Percentiles rank a stretch among this genome's conserved stretches.
phyloP scores from a whole-genome alignment of 2,113 vertebrate species.

The Brevimyrus niger region DNA sequence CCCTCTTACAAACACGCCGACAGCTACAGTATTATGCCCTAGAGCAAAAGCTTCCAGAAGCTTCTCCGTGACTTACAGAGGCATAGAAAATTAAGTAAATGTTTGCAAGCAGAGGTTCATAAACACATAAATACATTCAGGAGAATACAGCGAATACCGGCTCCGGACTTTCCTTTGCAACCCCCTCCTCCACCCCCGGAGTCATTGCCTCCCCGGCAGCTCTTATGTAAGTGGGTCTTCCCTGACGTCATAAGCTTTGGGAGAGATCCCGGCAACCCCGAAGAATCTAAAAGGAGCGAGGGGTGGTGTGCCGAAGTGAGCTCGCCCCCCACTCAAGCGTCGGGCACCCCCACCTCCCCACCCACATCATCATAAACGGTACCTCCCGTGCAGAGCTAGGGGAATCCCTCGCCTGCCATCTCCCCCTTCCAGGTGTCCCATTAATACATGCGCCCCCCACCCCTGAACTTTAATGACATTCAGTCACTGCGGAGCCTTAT shows the following conservation, averaged over 20 bases:
- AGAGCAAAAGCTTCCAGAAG: neutral
- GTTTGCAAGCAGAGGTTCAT: neutral
- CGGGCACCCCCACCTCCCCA: neutral
- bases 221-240: conserved; percentile 32
- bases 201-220: neutral
- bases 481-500: conserved; percentile 39
- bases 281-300: conserved; percentile 29
- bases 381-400: conserved; percentile 13
- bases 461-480: conserved; percentile 34
- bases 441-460: conserved; percentile 10
- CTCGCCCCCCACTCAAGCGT: neutral
- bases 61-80: neutral
- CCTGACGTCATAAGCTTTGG: conserved; percentile 26
- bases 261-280: conserved; percentile 12
- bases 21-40: neutral
- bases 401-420: conserved; percentile 2
- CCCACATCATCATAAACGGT: neutral
- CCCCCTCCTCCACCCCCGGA: neutral
- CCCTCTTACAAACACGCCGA: neutral
- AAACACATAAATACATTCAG: neutral
- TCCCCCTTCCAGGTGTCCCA: neutral
- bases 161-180: neutral
- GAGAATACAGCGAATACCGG: neutral
- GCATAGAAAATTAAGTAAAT: neutral
- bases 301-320: conserved; percentile 1